phyloP scores from a whole-genome alignment of 1,140 invertebrate genomes.

The Heterodera schachtii region DNA sequence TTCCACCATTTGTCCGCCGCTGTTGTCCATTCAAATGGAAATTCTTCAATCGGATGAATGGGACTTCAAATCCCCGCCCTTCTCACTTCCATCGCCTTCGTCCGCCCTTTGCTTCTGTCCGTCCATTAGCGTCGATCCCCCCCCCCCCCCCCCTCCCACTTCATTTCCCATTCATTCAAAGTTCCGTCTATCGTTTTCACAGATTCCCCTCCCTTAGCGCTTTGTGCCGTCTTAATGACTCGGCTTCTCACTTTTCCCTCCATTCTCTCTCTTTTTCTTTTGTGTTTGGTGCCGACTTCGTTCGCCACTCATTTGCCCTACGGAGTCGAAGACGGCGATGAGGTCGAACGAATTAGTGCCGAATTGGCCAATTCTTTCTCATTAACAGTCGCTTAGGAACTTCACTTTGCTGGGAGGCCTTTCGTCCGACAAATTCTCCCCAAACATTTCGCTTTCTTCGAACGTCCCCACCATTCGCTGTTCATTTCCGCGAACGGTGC shows the following conservation, averaged over 20 bases:
- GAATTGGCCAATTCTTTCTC: neutral
- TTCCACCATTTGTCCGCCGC: neutral
- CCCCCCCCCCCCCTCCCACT: no score
- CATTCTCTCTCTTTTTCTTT: neutral
- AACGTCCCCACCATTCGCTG: constrained; percentile 33
- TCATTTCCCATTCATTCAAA: neutral
- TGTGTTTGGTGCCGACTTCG: neutral
- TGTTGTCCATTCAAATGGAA: neutral
- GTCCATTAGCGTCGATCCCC: neutral
- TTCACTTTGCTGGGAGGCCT: constrained; percentile 16
- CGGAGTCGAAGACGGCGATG: constrained; percentile 38
- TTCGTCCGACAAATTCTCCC: constrained; percentile 19
- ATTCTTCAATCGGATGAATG: neutral
- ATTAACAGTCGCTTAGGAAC: neutral
- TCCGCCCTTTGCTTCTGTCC: no score
- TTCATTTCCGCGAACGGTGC: constrained; percentile 37
- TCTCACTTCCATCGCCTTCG: neutral
- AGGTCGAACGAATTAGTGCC: constrained; percentile 20
- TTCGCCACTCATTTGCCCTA: constrained; percentile 38
- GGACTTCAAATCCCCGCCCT: neutral
- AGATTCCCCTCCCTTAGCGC: neutral
- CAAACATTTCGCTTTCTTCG: constrained; percentile 32
- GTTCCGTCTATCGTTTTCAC: neutral
- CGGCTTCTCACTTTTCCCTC: neutral
- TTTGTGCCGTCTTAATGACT: neutral